Percentiles rank a stretch among this genome's conserved stretches.
Evolutionary conservation across 2,113 vertebrate species (phyloP).

Genomic region (Elgaria multicarinata): DNA sequence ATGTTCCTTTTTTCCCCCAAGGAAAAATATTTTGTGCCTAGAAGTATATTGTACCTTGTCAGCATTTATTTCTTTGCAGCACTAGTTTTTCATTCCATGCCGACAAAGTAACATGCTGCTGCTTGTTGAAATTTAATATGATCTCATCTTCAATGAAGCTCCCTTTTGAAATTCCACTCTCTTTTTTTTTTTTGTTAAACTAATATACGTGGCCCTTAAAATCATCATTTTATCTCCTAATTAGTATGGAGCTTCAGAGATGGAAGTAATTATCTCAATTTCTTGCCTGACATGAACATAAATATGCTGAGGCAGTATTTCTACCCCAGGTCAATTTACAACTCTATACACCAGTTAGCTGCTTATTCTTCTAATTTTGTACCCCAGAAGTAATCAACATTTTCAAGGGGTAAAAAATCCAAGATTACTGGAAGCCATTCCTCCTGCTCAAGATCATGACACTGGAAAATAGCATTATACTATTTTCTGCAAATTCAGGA

Average conservation of each 20-base stretch:
- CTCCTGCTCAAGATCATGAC: not conserved
- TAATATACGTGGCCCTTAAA: constrained; percentile 24
- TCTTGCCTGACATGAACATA: constrained; percentile 13
- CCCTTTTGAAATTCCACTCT: not conserved
- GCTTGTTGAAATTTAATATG: constrained; percentile 27
- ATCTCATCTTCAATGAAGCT: constrained; percentile 16
- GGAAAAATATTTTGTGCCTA: not conserved
- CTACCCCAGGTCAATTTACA: constrained; percentile 23
- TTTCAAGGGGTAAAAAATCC: not conserved
- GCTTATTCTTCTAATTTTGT: not conserved
- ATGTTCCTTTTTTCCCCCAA: not conserved
- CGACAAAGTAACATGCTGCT: constrained; percentile 12
- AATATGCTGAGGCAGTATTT: constrained; percentile 13
- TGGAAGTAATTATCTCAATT: constrained; percentile 25
- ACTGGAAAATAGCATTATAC: not conserved
- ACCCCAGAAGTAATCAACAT: not conserved
- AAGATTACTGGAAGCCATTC: not conserved
- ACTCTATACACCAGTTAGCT: not conserved
- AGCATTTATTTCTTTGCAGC: constrained; percentile 2
- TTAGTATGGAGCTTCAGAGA: constrained; percentile 21
- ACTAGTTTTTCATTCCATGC: not conserved
- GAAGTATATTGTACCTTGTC: not conserved
- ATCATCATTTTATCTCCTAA: constrained; percentile 28
- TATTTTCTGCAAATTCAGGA: not conserved
- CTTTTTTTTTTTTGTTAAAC: not conserved